Base-by-base conservation (phyloP, 2,113 vertebrate genomes). In the Oxyura jamaicensis region DNA sequence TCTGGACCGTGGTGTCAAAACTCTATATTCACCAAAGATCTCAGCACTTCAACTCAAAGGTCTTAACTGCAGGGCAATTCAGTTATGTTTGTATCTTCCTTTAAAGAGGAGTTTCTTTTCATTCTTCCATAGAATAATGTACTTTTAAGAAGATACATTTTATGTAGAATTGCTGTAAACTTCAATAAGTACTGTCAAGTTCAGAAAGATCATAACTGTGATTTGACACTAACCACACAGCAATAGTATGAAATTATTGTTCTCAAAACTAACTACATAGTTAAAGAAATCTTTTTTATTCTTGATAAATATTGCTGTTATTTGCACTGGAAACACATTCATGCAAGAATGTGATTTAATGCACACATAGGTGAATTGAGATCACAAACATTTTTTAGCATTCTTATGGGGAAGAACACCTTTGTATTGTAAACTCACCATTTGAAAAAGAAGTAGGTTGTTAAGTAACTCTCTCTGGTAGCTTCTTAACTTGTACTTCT, bases 11-110 rank as follows among this genome's bases (percentile, higher is more conserved):
- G 17, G 11, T 80, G n/a, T 46, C 28, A 71, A 63, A 82, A 56
- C 19, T 82, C 83, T 92, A 94, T 95, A 84, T 80, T 73, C 68
- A 31, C 60, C 95, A 90, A 97, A 94, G 94, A 96, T 93, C 91
- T 86, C 91, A 95, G 41, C 33, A 75, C 31, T 58, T 22, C 66
- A 95, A 91, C 69, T 66, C 50, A 88, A 67, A 73, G 67, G 90
- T 19, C 8, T 59, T 94, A 71, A 59, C 41, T 87, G 74, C 66
- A 94, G 88, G 66, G 90, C 80, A 93, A 60, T 73, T 76, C 52
- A 90, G 90, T 88, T 83, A 92, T 26, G 66, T 52, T 52, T 52
- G 23, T 52, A 95, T 93, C 78, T 97, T 96, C 95, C 93, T 94
- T 92, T 84, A 86, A 59, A 25, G 86, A 84, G 80, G 85, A 17